Evolutionary conservation across 2,113 vertebrate species (phyloP), one percentile per base, ranked within the genome.

Genomic region (Pteronura brasiliensis): DNA sequence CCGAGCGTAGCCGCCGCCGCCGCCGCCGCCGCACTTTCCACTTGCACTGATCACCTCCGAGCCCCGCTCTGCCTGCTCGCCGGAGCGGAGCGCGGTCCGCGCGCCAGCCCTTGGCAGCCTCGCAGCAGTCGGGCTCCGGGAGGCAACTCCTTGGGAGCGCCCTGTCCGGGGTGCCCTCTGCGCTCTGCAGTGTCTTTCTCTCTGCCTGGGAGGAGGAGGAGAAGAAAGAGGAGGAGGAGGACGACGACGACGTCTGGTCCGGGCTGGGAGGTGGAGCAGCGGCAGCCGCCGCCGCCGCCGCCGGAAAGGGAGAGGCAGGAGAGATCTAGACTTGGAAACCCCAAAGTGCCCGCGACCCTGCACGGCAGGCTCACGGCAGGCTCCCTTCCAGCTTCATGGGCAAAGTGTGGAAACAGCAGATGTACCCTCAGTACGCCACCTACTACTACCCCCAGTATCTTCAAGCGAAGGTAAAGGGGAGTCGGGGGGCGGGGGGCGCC

Each of bases 371-470:
- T 97, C 96, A 91, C 97, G 88, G 98, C 98, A 98, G 98, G 98
- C 97, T 97, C 96, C 98, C 98, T 99, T 98, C 98, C 98, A 99
- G 99, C 99, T 99, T 99, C 98, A 99, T 99, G 99, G 99, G 99
- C 99, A 99, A 99, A 99, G 98, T 99, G 99, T 99, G 99, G 99
- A 99, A 99, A 98, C 98, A 99, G 98, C 99, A 99, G 98, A 99
- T 99, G 99, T 99, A 99, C 99, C 99, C 99, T 98, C 99, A 99
- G 98, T 99, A 99, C 98, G 99, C 99, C 98, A 98, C 99, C 98
- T 99, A 99, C 98, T 99, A 99, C 98, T 99, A 99, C 98, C 99
- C 99, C 97, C 99, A 99, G 97, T 99, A 99, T 99, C 99, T 99
- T 95, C 99, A 99, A 98, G 98, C 98, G 47, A 99, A 99, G 98